Percentiles rank a stretch among this genome's conserved stretches.
Conservation (phyloP, 2,113 vertebrate species). For the Pholis gunnellus region DNA sequence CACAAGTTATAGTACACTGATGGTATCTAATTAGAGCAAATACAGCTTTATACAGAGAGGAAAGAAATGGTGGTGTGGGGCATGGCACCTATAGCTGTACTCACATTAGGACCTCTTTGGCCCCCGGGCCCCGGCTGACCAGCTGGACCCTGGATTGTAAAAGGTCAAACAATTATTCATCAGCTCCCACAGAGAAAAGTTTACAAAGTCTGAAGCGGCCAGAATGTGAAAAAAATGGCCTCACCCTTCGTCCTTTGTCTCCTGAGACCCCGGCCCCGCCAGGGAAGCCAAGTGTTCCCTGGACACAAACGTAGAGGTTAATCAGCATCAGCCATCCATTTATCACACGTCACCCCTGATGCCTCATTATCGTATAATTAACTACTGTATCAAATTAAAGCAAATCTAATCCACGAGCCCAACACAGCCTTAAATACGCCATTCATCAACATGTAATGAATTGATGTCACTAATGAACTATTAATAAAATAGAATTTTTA, state of each 20-base stretch:
- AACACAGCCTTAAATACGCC: constrained; percentile 76
- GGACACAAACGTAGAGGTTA: constrained; percentile 74
- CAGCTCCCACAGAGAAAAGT: not conserved
- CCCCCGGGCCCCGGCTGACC: constrained; percentile 88
- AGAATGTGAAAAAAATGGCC: constrained; percentile 53
- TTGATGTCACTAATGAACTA: constrained; percentile 80
- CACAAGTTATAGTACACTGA: constrained; percentile 22
- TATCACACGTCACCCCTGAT: constrained; percentile 70
- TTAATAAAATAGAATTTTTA: constrained; percentile 80
- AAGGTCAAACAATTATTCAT: constrained; percentile 43
- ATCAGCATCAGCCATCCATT: constrained; percentile 74
- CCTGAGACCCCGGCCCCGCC: constrained; percentile 85
- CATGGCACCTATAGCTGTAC: constrained; percentile 40
- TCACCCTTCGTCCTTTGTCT: constrained; percentile 94
- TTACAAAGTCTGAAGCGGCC: constrained; percentile 1
- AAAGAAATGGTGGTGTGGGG: not conserved
- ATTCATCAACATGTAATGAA: constrained; percentile 81
- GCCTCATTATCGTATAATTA: constrained; percentile 83
- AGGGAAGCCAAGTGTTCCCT: constrained; percentile 91
- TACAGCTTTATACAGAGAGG: not conserved
- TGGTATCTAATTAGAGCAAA: constrained; percentile 33
- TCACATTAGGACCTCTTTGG: constrained; percentile 89
- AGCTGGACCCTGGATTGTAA: constrained; percentile 85
- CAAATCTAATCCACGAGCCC: constrained; percentile 77
- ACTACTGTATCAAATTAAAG: constrained; percentile 80